A percentile compares a stretch with the other conserved stretches of the same genome.
Evolutionary conservation across 2,888 invertebrate genomes (phyloP).

Genomic region (Cordylochernes scorpioides): DNA sequence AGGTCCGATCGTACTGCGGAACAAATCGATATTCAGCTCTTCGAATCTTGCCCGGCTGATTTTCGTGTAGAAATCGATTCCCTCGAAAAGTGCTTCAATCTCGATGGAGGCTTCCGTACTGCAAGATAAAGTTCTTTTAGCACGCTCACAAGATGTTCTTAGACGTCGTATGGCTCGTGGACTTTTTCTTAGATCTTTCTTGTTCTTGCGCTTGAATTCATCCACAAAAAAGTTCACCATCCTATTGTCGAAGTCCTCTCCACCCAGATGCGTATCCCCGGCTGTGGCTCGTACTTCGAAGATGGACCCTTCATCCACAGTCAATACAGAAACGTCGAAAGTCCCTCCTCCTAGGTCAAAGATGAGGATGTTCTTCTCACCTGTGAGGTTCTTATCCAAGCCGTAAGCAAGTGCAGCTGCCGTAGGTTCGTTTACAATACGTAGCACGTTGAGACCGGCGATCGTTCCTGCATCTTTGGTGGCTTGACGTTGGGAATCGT

Average conservation of each 20-base stretch:
- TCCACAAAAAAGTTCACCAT: conserved; percentile 34
- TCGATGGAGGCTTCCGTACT: conserved; percentile 35
- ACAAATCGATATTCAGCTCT: conserved; percentile 41
- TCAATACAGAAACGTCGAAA: too few relatives aligned
- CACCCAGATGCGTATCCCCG: too few relatives aligned
- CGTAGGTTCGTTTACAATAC: too few relatives aligned
- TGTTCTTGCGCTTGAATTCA: conserved; percentile 34
- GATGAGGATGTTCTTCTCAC: too few relatives aligned
- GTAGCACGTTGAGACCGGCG: too few relatives aligned
- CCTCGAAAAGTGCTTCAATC: conserved; percentile 15
- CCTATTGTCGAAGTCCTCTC: too few relatives aligned
- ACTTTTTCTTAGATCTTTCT: conserved; percentile 30
- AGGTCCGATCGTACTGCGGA: conserved; percentile 42
- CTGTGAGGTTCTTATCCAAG: conserved; percentile 21
- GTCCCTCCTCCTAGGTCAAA: too few relatives aligned
- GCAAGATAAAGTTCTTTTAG: conserved; percentile 45
- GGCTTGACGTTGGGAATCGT: too few relatives aligned
- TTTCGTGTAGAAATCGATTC: conserved; percentile 18
- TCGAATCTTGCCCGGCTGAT: too few relatives aligned
- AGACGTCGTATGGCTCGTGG: conserved; percentile 19
- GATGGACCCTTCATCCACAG: too few relatives aligned
- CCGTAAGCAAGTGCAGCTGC: conserved; percentile 21
- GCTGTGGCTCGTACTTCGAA: too few relatives aligned
- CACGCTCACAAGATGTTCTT: conserved; percentile 46
- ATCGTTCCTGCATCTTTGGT: too few relatives aligned